phyloP scores from a whole-genome alignment of 1,140 invertebrate species.

The Lasioglossum albipes region DNA sequence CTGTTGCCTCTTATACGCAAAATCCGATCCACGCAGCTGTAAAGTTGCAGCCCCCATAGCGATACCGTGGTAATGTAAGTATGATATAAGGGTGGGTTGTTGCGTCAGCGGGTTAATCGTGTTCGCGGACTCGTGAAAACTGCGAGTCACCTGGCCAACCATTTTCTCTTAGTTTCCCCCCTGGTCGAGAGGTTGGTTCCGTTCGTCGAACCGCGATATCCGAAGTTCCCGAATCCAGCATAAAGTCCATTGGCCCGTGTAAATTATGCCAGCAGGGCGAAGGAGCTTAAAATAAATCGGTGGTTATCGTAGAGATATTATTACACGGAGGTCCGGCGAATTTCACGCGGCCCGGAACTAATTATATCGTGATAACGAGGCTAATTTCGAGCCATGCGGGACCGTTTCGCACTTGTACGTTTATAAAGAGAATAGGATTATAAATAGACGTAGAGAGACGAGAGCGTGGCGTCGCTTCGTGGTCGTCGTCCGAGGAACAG shows the following conservation, averaged over 20 bases:
- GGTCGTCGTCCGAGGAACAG: neutral
- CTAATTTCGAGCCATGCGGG: constrained; percentile 55
- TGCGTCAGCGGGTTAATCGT: too few species aligned
- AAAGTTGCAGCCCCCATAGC: neutral
- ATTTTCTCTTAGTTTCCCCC: too few species aligned
- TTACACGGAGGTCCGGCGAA: constrained; percentile 9
- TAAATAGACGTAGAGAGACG: constrained; percentile 59
- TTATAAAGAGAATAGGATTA: constrained; percentile 68
- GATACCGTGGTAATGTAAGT: neutral
- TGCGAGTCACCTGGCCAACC: too few species aligned
- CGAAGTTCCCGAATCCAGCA: neutral
- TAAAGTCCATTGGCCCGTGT: neutral
- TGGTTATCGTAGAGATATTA: constrained; percentile 15
- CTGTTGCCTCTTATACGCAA: neutral
- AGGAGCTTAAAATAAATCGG: neutral
- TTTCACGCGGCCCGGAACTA: constrained; percentile 42
- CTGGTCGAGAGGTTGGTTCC: too few species aligned
- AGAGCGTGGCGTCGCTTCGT: too few species aligned
- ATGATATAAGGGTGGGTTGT: neutral
- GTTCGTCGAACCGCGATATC: too few species aligned
- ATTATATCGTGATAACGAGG: constrained; percentile 64
- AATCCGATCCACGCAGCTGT: neutral
- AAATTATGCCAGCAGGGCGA: neutral
- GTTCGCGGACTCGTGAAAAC: too few species aligned
- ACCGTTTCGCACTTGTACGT: constrained; percentile 53